Base-by-base conservation (phyloP, 2,113 vertebrate genomes). In the Rafetus swinhoei region DNA sequence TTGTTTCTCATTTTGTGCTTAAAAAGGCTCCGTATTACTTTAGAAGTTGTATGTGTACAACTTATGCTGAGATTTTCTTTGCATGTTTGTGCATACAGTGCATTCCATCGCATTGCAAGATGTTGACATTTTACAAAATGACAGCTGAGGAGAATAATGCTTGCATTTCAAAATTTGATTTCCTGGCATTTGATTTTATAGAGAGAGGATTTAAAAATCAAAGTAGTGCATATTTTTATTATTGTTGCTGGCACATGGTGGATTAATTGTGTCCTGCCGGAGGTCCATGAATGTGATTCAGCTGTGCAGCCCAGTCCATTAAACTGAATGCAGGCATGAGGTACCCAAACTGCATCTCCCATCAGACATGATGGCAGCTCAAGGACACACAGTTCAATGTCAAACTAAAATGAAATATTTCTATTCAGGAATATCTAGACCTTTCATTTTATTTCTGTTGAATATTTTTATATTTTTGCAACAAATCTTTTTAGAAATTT, bases 111-210 rank as follows among this genome's bases (percentile, higher is more conserved):
- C 1, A 2, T 27, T 16, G 8, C 2, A 27, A n/a, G 79, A 65
- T 0, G 1, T n/a, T 29, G 60, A 76, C 29, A 56, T 69, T 85
- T 60, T n/a, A 2, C 35, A 12, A 72, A 29, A 79, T 19, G 89
- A 90, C 29, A 45, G 57, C 86, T 59, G 74, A 81, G 2, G 50
- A 57, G 62, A 54, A 53, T 82, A 94, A 56, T 52, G 84, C 86
- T 53, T 5, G 25, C 27, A 77, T 13, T 50, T 86, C 39, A 74
- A 45, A 84, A 90, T 1, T 81, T 52, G 57, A 88, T 93, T 89
- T 52, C 77, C 35, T 21, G 32, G 81, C 82, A 93, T 92, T 87
- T 77, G 56, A 93, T 18, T 90, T 93, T 94, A 60, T 54, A 83
- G 45, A 60, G 45, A 60, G 83, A 84, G 81, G 80, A 87, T 91